These are phyloP conservation scores for Callimorpha dominula DNA, from an alignment of 2,888 invertebrate species.

Conservation along the genomic window DNA sequence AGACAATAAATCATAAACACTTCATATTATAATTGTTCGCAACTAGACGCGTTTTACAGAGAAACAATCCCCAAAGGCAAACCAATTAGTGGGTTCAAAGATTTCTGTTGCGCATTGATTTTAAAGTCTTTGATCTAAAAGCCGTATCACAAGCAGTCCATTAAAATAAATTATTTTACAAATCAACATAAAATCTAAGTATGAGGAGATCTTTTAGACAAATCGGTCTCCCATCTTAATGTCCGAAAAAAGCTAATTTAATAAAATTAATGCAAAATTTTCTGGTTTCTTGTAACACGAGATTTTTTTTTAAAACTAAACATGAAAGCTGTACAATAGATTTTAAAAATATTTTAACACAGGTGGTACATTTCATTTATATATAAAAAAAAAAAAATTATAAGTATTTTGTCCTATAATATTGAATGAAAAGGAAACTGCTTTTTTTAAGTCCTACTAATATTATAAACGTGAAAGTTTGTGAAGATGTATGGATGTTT, in stretches of 20 bases:
- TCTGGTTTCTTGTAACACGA: too few species aligned
- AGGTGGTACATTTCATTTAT: too few species aligned
- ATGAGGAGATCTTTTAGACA: neutral
- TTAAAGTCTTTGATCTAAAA: conserved; percentile 28
- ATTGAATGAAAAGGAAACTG: too few species aligned
- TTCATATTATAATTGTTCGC: too few species aligned
- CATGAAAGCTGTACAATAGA: neutral
- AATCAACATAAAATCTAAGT: neutral
- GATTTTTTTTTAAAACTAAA: fast-evolving
- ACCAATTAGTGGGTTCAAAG: conserved; percentile 17
- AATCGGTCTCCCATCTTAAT: neutral
- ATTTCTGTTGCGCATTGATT: conserved; percentile 22
- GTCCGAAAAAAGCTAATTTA: neutral
- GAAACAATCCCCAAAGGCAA: conserved; percentile 14
- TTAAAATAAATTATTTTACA: conserved; percentile 5
- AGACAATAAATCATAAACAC: too few species aligned
- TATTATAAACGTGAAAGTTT: too few species aligned
- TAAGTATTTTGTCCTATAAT: too few species aligned
- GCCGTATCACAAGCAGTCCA: conserved; percentile 10
- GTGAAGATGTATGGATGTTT: too few species aligned
- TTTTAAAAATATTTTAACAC: too few species aligned
- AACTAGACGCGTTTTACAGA: conserved; percentile 19
- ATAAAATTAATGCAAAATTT: neutral
- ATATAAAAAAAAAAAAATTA: too few species aligned
- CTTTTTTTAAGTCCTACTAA: too few species aligned